These are phyloP conservation scores for Galaxea fascicularis DNA, from an alignment of 92 coral and sea anemone genomes.

Conservation along the genomic window DNA sequence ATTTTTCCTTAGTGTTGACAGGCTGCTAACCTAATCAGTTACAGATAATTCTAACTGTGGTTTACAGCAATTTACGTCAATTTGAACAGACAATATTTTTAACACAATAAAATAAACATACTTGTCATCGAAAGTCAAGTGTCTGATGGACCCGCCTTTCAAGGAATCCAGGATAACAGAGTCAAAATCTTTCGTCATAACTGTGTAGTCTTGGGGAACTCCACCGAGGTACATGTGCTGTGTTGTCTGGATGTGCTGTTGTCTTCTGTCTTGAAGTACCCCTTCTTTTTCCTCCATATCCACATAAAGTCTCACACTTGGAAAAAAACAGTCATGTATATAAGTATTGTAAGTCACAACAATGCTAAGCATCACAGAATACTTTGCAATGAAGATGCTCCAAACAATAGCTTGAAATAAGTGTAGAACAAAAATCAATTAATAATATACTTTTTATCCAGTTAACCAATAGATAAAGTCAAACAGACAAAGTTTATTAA, in stretches of 20 bases:
- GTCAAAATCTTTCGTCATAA: neutral
- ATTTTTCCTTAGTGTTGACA: too few relatives aligned
- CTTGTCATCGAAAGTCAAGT: conserved; percentile 49
- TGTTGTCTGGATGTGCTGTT: conserved; percentile 38
- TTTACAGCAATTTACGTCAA: too few relatives aligned
- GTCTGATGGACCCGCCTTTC: conserved; percentile 57
- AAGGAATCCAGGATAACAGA: conserved; percentile 26
- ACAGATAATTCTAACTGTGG: too few relatives aligned
- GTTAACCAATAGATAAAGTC: too few relatives aligned
- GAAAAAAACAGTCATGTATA: neutral
- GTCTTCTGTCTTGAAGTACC: neutral
- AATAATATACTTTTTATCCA: too few relatives aligned
- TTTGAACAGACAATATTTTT: neutral
- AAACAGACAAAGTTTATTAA: too few relatives aligned
- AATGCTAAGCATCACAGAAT: neutral
- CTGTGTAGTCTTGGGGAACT: conserved; percentile 23
- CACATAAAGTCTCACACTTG: conserved; percentile 50
- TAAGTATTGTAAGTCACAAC: neutral
- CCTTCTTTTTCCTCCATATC: conserved; percentile 4
- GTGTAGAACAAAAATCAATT: too few relatives aligned
- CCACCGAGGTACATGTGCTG: conserved; percentile 70
- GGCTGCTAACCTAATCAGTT: too few relatives aligned
- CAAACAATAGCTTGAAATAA: too few relatives aligned
- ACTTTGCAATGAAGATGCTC: too few relatives aligned
- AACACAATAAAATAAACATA: conserved; percentile 23